Conservation (phyloP, 2,888 invertebrate genomes). For the Trichogramma evanescens region DNA sequence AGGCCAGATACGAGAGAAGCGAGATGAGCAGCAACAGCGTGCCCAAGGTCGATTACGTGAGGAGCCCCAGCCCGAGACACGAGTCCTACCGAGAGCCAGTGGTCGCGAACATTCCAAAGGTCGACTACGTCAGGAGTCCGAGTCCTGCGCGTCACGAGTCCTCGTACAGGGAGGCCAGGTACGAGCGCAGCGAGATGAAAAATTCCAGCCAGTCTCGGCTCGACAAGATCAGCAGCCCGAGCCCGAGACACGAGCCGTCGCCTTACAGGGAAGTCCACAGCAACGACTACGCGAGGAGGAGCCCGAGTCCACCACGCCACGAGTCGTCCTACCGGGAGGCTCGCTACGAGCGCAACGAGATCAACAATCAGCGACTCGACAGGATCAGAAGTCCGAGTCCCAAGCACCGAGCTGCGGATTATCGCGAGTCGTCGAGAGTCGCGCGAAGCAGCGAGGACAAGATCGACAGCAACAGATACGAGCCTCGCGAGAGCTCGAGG, state of each 20-base stretch:
- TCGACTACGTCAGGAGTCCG: too few species aligned
- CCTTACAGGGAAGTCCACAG: background rate
- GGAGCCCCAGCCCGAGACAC: too few species aligned
- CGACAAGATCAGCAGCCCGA: conserved; percentile 30
- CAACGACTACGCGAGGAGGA: too few species aligned
- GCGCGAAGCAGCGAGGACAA: too few species aligned
- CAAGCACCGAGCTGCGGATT: conserved; percentile 26
- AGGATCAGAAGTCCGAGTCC: conserved; percentile 29
- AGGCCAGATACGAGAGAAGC: background rate
- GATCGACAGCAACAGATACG: background rate
- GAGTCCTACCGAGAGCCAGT: conserved; percentile 5
- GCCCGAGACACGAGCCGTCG: conserved; percentile 21
- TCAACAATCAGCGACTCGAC: conserved; percentile 23
- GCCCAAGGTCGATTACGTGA: too few species aligned
- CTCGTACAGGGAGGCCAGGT: too few species aligned
- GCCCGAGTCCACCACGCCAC: background rate
- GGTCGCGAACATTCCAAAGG: conserved; percentile 8
- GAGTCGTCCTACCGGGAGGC: too few species aligned
- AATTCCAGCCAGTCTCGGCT: conserved; percentile 21
- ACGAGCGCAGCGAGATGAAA: conserved; percentile 3
- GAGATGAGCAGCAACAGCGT: too few species aligned
- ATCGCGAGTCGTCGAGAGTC: background rate
- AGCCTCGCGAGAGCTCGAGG: conserved; percentile 12
- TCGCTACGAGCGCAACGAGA: conserved; percentile 3
- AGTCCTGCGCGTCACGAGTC: background rate